phyloP scores from a whole-genome alignment of 2,797 vertebrate species.

The Megalops cyprinoides region DNA sequence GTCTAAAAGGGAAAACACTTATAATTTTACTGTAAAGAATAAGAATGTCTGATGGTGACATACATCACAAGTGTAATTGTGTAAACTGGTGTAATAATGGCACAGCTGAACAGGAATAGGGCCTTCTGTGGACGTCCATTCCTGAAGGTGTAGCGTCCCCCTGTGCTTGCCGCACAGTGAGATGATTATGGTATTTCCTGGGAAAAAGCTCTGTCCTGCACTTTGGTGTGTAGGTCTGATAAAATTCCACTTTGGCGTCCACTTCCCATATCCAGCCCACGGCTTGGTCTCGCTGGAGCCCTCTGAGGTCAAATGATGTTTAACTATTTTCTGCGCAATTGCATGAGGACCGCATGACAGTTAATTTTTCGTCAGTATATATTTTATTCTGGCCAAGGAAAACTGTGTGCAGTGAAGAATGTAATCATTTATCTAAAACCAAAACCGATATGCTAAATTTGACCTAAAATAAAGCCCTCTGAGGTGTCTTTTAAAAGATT shows the following conservation, averaged over 20 bases:
- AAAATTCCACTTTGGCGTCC: slow-evolving; percentile 57
- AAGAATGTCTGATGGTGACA: neutral
- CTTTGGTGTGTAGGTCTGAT: slow-evolving; percentile 45
- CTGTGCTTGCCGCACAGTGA: slow-evolving; percentile 49
- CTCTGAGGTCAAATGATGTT: slow-evolving; percentile 51
- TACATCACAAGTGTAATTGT: neutral
- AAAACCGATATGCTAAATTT: slow-evolving; percentile 69
- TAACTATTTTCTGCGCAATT: slow-evolving; percentile 66
- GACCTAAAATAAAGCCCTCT: slow-evolving; percentile 64
- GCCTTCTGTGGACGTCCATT: slow-evolving; percentile 28
- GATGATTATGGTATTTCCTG: slow-evolving; percentile 54
- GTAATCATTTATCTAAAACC: slow-evolving; percentile 74
- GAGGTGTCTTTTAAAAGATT: slow-evolving; percentile 38
- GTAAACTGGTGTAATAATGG: slow-evolving; percentile 43
- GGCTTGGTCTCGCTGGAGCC: slow-evolving; percentile 46
- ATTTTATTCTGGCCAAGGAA: slow-evolving; percentile 70
- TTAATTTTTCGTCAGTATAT: slow-evolving; percentile 66
- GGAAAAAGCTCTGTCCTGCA: slow-evolving; percentile 39
- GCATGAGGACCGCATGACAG: slow-evolving; percentile 56
- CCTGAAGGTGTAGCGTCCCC: slow-evolving; percentile 41
- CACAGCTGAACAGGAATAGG: slow-evolving; percentile 36
- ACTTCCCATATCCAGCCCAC: slow-evolving; percentile 63
- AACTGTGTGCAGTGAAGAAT: slow-evolving; percentile 68
- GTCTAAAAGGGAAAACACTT: slow-evolving; percentile 11
- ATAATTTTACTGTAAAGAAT: neutral